phyloP scores from a whole-genome alignment of 2,797 vertebrate genomes.

The Perdix hodgsoniae region DNA sequence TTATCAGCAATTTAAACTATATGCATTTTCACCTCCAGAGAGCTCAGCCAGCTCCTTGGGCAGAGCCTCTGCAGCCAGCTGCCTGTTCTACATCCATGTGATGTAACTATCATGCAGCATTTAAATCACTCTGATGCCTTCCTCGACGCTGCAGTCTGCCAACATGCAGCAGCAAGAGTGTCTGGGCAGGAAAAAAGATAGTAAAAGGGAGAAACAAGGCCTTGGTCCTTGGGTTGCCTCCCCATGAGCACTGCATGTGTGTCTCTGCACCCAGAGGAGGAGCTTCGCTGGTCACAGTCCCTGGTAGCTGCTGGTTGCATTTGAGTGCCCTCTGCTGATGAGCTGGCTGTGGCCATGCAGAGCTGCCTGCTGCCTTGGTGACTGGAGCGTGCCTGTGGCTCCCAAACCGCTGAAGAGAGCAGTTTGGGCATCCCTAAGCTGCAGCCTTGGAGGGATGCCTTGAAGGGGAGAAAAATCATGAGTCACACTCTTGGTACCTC shows the following conservation, averaged over 20 bases:
- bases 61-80: background rate
- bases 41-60: background rate
- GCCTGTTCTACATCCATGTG: background rate
- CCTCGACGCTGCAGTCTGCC: background rate
- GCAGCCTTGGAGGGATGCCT: background rate
- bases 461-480: background rate
- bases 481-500: background rate
- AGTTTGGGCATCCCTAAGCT: background rate
- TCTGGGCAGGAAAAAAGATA: background rate
- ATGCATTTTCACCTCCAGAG: background rate
- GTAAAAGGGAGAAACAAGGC: background rate
- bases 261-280: background rate
- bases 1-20: background rate
- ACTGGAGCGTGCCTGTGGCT: background rate
- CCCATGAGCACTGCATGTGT: rapidly evolving
- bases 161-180: background rate
- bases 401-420: background rate
- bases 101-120: rapidly evolving
- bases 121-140: background rate
- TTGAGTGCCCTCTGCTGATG: conserved; percentile 60
- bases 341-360: rapidly evolving
- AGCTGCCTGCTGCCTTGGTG: background rate
- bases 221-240: background rate
- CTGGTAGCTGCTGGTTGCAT: background rate
- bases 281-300: background rate